Percentiles rank a stretch among this genome's conserved stretches.
Evolutionary conservation across 1,140 invertebrate genomes (phyloP).

Genomic region (Achatina immaculata): DNA sequence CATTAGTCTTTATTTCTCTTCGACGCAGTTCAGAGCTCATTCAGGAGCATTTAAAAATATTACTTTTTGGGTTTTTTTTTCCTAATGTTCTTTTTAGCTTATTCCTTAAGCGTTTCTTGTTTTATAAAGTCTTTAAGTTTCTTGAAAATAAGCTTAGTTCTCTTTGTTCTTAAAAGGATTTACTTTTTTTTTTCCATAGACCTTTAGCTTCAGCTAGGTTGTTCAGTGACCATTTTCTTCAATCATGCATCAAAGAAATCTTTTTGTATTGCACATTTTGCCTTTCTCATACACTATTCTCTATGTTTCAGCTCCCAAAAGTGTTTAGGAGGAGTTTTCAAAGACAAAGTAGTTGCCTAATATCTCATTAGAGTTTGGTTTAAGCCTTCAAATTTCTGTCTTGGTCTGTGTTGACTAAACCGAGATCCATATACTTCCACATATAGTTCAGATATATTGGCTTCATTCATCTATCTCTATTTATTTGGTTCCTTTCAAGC

Average conservation of each 20-base stretch:
- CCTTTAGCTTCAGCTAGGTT: too few relatives aligned
- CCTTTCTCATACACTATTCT: too few relatives aligned
- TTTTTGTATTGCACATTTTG: too few relatives aligned
- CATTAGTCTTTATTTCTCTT: neutral
- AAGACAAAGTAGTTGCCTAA: too few relatives aligned
- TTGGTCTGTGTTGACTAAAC: neutral
- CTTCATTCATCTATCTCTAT: neutral
- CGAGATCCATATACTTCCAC: neutral
- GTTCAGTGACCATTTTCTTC: too few relatives aligned
- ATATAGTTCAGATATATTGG: neutral
- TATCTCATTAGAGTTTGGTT: too few relatives aligned
- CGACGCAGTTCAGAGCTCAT: neutral
- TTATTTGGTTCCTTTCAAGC: neutral
- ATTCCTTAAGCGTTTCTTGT: neutral
- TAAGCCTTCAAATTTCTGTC: neutral
- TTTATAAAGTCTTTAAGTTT: neutral
- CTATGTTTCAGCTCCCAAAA: too few relatives aligned
- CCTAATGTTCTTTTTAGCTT: neutral
- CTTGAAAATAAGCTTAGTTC: neutral
- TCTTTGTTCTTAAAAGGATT: neutral
- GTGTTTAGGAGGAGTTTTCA: too few relatives aligned
- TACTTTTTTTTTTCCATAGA: too few relatives aligned
- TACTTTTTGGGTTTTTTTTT: neutral
- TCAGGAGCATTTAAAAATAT: neutral
- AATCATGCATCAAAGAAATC: too few relatives aligned